Evolutionary conservation across 2,797 vertebrate genomes (phyloP).

Genomic region (Galagoides demidoff): DNA sequence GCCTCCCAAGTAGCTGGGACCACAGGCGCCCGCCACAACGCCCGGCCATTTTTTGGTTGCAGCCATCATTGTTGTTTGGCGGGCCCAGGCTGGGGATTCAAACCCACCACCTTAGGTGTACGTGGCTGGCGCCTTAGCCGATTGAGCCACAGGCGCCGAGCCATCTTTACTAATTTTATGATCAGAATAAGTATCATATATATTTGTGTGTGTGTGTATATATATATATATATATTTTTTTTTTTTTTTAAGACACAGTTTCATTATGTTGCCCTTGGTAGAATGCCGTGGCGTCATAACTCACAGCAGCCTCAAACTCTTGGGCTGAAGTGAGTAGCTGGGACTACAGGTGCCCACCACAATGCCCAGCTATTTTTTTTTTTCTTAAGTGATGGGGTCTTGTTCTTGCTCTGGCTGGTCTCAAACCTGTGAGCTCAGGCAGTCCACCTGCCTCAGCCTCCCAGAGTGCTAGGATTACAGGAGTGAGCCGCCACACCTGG

Average conservation of each 20-base stretch:
- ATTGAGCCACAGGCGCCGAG: too few relatives aligned
- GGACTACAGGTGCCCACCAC: background rate
- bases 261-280: background rate
- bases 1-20: too few relatives aligned
- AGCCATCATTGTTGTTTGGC: too few relatives aligned
- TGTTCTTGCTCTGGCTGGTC: background rate
- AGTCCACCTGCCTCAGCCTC: background rate
- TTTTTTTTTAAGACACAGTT: background rate
- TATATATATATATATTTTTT: background rate
- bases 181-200: background rate
- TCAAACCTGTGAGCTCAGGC: background rate
- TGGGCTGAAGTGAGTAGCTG: background rate
- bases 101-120: too few relatives aligned
- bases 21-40: too few relatives aligned
- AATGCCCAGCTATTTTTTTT: background rate
- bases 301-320: background rate
- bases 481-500: background rate
- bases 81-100: too few relatives aligned
- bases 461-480: background rate
- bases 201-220: background rate
- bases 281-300: background rate
- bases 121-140: too few relatives aligned
- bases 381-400: background rate
- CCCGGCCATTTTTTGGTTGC: too few relatives aligned
- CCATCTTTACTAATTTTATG: background rate